Evolutionary conservation across 2,113 vertebrate species (phyloP), one percentile per base, ranked within the genome.

Genomic region (Vireo altiloquus): DNA sequence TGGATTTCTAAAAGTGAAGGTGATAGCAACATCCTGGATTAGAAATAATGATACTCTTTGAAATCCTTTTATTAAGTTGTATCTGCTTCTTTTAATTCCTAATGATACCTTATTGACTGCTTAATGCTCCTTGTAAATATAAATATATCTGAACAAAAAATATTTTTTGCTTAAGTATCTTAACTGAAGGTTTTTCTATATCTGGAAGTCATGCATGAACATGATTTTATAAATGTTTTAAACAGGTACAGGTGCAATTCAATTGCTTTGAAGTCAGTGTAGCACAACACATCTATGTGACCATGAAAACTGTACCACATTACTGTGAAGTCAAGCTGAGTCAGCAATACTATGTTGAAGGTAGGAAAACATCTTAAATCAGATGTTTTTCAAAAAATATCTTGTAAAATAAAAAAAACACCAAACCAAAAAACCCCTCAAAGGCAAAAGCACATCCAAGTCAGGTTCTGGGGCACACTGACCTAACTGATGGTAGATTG

Each of bases 211-310:
- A 66, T 5, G 0, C 27, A 18, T 28, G 75, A 85, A 53, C 72
- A 70, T 92, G n/a, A 33, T 65, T 91, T 92, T 96, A 31, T 82
- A 12, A 87, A 82, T 91, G 30, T 89, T 95, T 92, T 91, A 23
- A 94, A 46, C 90, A 99, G 99, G 97, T 99, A 47, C 96, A 98
- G 52, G 92, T 99, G 39, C 97, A 97, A 47, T 98, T 98, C n/a
- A 97, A 98, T 77, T 99, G 98, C 90, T 97, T 98, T 40, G 95
- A 98, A 69, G 97, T 99, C 70, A 95, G 74, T 15, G 96, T 97
- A 33, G 97, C 97, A 61, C 98, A 99, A 47, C 96, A 96, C 44
- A 92, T 99, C 52, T 93, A 98, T 21, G 90, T 99, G n/a, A 98
- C 96, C 25, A 94, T 99, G 93, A 98, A 96, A 95, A 99, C 98